These are phyloP conservation scores for Eubucco bourcierii DNA, from an alignment of 2,113 vertebrate species.

Conservation along the genomic window DNA sequence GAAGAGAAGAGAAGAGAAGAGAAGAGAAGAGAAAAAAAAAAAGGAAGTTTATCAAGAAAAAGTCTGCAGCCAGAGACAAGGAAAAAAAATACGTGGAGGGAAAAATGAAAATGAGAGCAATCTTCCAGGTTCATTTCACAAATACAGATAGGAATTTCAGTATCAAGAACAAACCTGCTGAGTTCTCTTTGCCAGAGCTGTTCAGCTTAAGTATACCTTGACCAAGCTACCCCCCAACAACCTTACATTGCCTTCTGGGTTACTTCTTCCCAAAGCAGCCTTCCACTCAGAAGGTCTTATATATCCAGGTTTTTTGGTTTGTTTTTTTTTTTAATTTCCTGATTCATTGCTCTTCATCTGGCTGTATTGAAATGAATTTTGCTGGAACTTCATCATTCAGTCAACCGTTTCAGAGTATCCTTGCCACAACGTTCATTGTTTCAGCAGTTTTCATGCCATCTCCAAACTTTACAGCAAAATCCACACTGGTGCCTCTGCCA, in stretches of 20 bases:
- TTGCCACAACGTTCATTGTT: background rate
- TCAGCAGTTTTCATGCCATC: background rate
- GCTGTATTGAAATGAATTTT: background rate
- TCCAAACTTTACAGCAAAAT: background rate
- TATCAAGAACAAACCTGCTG: background rate
- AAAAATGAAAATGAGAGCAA: background rate
- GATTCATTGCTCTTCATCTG: background rate
- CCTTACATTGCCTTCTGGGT: background rate
- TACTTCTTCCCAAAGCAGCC: background rate
- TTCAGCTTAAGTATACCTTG: background rate
- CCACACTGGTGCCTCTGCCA: background rate
- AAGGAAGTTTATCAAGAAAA: conserved; percentile 1
- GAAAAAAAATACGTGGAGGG: background rate
- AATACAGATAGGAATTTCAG: background rate
- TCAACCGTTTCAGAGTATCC: background rate
- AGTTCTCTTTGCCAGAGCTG: background rate
- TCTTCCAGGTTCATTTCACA: background rate
- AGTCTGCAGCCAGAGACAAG: background rate
- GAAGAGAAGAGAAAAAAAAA: background rate
- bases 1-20: too few species aligned
- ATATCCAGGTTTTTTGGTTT: too few species aligned
- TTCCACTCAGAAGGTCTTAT: background rate
- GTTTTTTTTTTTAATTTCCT: background rate
- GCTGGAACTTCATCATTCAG: background rate
- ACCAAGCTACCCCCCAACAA: background rate